These are phyloP conservation scores for Calliphora vicina DNA, from an alignment of 1,140 invertebrate species.

Conservation along the genomic window DNA sequence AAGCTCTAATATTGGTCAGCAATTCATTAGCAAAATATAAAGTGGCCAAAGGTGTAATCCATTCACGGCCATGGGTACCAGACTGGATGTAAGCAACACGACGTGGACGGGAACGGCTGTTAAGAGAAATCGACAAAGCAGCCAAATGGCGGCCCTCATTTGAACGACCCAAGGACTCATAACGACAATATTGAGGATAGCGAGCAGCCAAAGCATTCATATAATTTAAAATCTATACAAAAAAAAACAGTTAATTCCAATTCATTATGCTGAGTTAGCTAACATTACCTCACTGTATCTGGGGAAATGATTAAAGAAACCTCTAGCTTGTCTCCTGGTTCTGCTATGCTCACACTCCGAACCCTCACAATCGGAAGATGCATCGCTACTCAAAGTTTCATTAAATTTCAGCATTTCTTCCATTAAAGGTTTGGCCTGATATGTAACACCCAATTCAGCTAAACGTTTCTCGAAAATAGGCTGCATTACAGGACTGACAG, in stretches of 20 bases:
- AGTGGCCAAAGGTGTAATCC: slow-evolving; percentile 72
- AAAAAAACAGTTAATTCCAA: not conserved
- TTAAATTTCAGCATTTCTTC: slow-evolving; percentile 39
- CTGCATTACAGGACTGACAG: slow-evolving; percentile 35
- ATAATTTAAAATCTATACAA: slow-evolving; percentile 49
- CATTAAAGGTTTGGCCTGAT: slow-evolving; percentile 36
- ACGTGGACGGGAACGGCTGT: slow-evolving; percentile 45
- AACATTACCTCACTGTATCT: slow-evolving; percentile 49
- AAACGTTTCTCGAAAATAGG: slow-evolving; percentile 36
- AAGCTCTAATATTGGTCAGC: slow-evolving; percentile 66
- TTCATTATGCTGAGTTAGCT: not conserved
- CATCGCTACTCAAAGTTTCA: not conserved
- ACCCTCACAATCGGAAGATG: not conserved
- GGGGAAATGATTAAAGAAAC: slow-evolving; percentile 56
- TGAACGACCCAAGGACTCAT: slow-evolving; percentile 59
- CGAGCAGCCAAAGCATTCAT: slow-evolving; percentile 55
- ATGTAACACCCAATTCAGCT: slow-evolving; percentile 34
- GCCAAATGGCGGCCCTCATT: slow-evolving; percentile 62
- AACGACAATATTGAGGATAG: slow-evolving; percentile 56
- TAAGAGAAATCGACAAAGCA: slow-evolving; percentile 60
- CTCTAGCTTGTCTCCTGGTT: slow-evolving; percentile 52
- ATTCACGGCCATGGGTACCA: slow-evolving; percentile 67
- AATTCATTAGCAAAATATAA: slow-evolving; percentile 68
- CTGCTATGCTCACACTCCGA: slow-evolving; percentile 40
- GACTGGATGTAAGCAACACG: slow-evolving; percentile 60